Evolutionary conservation across 2,797 vertebrate species (phyloP).

Genomic region (Crypturellus tataupa): DNA sequence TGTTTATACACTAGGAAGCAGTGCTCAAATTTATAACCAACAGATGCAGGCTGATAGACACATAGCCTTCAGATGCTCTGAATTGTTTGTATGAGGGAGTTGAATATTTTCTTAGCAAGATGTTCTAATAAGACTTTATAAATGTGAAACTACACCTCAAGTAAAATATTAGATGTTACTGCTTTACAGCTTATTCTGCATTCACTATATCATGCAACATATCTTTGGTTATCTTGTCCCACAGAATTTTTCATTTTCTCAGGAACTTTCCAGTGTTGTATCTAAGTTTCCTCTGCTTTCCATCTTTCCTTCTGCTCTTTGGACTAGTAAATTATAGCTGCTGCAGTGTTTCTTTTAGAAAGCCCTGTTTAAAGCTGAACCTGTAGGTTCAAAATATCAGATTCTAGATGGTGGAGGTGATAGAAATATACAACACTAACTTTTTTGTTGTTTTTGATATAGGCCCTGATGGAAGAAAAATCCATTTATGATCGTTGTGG

Average conservation of each 20-base stretch:
- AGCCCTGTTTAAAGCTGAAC: not conserved
- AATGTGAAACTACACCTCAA: not conserved
- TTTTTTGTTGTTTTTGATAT: not conserved
- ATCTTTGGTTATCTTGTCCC: not conserved
- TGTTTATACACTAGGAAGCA: not conserved
- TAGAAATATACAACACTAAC: not conserved
- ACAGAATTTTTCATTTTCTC: not conserved
- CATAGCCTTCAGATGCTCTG: not conserved
- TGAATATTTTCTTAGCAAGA: not conserved
- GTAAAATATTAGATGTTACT: not conserved
- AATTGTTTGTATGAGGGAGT: not conserved
- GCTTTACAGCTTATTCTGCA: not conserved
- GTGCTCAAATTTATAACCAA: not conserved
- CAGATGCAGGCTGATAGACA: not conserved
- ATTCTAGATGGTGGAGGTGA: not conserved
- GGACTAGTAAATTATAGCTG: not conserved
- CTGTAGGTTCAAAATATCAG: not conserved
- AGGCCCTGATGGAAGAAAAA: slow-evolving; percentile 88
- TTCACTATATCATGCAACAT: not conserved
- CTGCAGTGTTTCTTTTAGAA: not conserved
- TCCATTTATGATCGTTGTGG: slow-evolving; percentile 83
- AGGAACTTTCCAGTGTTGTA: not conserved
- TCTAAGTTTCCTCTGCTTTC: not conserved
- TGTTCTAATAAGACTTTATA: not conserved
- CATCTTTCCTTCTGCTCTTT: not conserved